Conservation (phyloP, 92 coral and sea anemone species). For the Umimayanthus kanabou region DNA sequence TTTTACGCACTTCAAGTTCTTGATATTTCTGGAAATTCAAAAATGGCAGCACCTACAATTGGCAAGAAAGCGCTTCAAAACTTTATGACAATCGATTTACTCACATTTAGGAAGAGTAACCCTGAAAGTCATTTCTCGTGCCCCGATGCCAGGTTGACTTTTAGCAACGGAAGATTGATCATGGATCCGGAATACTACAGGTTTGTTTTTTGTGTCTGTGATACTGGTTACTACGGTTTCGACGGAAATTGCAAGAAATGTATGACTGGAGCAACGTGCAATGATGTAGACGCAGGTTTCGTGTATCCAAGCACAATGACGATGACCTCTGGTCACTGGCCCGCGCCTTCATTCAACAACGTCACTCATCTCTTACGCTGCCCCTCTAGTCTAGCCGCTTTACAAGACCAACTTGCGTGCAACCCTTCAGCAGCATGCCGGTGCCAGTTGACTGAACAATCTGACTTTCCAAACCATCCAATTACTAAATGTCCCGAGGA, state of each 20-base stretch:
- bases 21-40: constrained; percentile 71
- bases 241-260: constrained; percentile 58
- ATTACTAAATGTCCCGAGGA: constrained; percentile 48
- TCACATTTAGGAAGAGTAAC: constrained; percentile 21
- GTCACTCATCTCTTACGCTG: constrained; percentile 60
- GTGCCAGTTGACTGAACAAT: constrained; percentile 22
- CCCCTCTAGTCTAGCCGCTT: neutral
- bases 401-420: constrained; percentile 46
- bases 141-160: constrained; percentile 52
- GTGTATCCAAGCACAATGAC: constrained; percentile 52
- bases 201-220: constrained; percentile 58
- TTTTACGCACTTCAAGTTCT: constrained; percentile 48
- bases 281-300: constrained; percentile 12
- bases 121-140: constrained; percentile 41
- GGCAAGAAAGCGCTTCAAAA: constrained; percentile 31
- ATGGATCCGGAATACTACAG: constrained; percentile 61
- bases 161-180: constrained; percentile 60
- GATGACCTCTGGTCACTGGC: constrained; percentile 56
- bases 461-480: neutral
- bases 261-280: constrained; percentile 58
- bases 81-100: constrained; percentile 34
- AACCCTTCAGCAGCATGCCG: constrained; percentile 56
- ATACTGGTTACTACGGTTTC: constrained; percentile 57
- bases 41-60: constrained; percentile 43
- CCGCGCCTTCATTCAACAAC: constrained; percentile 52